Evolutionary conservation across 2,797 vertebrate species (phyloP), one percentile per base, ranked within the genome.

Genomic region (Acanthurus tractus): DNA sequence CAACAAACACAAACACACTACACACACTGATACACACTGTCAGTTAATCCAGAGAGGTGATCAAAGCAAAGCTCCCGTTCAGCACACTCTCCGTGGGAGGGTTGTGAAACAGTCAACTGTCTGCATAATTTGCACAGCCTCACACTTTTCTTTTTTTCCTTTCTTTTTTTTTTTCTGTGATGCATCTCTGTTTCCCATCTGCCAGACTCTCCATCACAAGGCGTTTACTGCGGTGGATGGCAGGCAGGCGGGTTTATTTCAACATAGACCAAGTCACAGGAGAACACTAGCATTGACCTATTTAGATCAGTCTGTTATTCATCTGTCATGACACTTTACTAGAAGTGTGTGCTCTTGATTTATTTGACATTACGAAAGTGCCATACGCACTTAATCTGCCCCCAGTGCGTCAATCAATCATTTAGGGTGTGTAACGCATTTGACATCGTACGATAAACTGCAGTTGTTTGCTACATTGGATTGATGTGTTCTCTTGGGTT

Each of bases 61-160:
- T 93, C 90, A 92, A 92, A 93, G 91, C 52, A 8, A 44, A 73
- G 87, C 85, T 89, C 74, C 78, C 29, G 65, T 79, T 89, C 88
- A 83, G 83, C 81, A 45, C 84, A 76, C 85, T 92, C 91, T 91
- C 91, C 12, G 83, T 90, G 91, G 92, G 91, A 92, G 91, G 82
- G 62, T 88, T 78, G 80, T 76, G 79, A 90, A 90, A 87, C 85
- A 92, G 89, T 92, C 92, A 91, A 83, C 81, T 79, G 88, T 89
- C 87, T 90, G 89, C 76, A 84, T 81, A 81, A 81, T 82, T 70
- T 74, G 63, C 74, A 79, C 73, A 72, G 84, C 75, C 78, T 82
- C 65, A 38, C 74, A 50, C 71, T 79, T 55, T 63, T 44, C 3
- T 50, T 61, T 63, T 25, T 53, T 15, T 44, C 44, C 5, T 9